phyloP scores from a whole-genome alignment of 2,113 vertebrate genomes.

The Bubo scandiacus region DNA sequence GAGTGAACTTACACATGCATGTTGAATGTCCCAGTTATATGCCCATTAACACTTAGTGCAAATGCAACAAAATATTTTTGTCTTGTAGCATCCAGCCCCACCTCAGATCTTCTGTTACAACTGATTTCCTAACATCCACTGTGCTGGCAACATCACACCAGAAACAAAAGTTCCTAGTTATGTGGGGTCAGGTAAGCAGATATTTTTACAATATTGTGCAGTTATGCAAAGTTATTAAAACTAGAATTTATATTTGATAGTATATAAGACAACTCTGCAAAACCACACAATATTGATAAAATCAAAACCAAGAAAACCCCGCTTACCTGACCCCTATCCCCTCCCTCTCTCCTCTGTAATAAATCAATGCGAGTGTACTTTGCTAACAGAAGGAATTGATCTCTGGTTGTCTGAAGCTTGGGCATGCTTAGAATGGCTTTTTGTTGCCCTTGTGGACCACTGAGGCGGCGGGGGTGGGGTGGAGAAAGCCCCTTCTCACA shows the following conservation, averaged over 20 bases:
- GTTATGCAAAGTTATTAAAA: slow-evolving; percentile 15
- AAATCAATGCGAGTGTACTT: not conserved
- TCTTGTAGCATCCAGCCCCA: not conserved
- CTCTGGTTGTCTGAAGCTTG: not conserved
- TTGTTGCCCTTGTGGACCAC: not conserved
- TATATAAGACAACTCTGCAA: not conserved
- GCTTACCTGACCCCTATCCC: not conserved
- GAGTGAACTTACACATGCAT: not conserved
- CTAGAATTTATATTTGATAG: not conserved
- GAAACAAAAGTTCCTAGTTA: slow-evolving; percentile 12
- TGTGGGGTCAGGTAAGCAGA: slow-evolving; percentile 30
- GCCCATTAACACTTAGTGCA: rapidly evolving
- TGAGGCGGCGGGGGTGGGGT: not conserved
- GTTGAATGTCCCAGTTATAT: not conserved
- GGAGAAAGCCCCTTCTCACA: not conserved
- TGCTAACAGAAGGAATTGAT: not conserved
- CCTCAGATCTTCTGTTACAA: not conserved
- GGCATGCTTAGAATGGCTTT: not conserved
- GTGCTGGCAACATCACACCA: not conserved
- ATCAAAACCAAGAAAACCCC: not conserved
- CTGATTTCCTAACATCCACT: not conserved
- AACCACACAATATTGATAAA: slow-evolving; percentile 42
- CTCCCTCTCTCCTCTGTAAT: not conserved
- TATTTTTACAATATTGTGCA: slow-evolving; percentile 14
- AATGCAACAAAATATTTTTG: not conserved